Percentiles rank a stretch among this genome's conserved stretches.
These are phyloP conservation scores for Rhizoglyphus robini DNA, from an alignment of 1,140 invertebrate species.

Conservation along the genomic window DNA sequence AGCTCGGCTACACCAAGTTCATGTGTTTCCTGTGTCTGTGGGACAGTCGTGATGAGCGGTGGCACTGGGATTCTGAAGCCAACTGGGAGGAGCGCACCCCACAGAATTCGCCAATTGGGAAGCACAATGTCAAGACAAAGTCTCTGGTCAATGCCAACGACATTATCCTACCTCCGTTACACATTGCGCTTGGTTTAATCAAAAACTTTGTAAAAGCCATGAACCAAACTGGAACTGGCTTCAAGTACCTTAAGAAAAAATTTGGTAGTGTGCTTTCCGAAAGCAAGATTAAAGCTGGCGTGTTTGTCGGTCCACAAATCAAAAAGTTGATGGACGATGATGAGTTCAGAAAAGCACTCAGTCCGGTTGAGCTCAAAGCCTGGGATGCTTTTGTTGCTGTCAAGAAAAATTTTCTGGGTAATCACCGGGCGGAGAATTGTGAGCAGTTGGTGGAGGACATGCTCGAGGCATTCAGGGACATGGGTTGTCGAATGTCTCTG, in stretches of 20 bases:
- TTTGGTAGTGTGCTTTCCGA: background rate
- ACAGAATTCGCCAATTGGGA: background rate
- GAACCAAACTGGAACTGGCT: background rate
- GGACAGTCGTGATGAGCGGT: background rate
- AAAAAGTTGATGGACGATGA: background rate
- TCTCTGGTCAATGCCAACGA: background rate
- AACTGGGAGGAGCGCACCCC: background rate
- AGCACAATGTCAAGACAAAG: background rate
- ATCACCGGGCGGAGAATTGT: background rate
- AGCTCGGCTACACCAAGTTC: background rate
- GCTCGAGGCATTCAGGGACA: background rate
- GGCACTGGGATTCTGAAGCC: background rate
- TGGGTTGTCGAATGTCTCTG: background rate
- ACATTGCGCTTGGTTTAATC: background rate
- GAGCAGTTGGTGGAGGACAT: background rate
- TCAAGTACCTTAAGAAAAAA: background rate
- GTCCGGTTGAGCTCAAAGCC: background rate
- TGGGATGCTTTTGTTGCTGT: background rate
- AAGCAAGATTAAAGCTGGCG: background rate
- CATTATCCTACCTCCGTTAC: background rate
- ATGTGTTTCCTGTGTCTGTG: background rate
- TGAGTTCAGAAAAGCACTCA: background rate
- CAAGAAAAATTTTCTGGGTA: background rate
- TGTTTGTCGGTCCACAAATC: background rate
- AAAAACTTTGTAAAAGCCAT: background rate